Conservation (phyloP, 2,797 vertebrate genomes). For the Zenarchopterus dispar region DNA sequence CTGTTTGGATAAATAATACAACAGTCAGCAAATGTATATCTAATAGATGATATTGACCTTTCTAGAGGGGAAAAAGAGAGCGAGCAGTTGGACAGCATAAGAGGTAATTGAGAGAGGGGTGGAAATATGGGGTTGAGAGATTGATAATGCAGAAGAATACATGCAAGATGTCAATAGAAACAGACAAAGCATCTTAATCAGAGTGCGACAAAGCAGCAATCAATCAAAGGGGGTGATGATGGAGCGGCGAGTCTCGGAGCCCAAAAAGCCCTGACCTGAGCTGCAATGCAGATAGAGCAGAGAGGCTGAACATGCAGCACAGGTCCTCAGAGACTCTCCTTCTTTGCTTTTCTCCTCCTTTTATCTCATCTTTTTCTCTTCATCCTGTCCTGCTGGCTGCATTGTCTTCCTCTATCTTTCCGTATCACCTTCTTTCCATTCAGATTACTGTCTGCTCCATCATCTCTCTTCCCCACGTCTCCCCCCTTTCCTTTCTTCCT, state of each 20-base stretch:
- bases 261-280: slow-evolving; percentile 63
- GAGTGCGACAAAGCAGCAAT: slow-evolving; percentile 61
- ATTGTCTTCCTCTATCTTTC: slow-evolving; percentile 27
- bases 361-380: slow-evolving; percentile 12
- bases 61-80: slow-evolving; percentile 44
- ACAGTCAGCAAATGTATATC: slow-evolving; percentile 81
- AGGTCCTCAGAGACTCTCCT: slow-evolving; percentile 43
- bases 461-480: slow-evolving; percentile 29
- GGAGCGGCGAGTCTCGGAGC: slow-evolving; percentile 32
- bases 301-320: not conserved
- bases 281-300: slow-evolving; percentile 64
- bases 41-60: slow-evolving; percentile 85
- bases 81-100: slow-evolving; percentile 6
- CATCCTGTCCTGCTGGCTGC: slow-evolving; percentile 25
- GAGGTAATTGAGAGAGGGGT: not conserved
- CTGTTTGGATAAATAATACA: slow-evolving; percentile 80
- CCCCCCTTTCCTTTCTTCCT: slow-evolving; percentile 43
- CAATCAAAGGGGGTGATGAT: slow-evolving; percentile 59
- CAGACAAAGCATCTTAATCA: slow-evolving; percentile 74
- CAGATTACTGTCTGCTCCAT: slow-evolving; percentile 59
- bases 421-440: slow-evolving; percentile 52
- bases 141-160: slow-evolving; percentile 38
- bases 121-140: slow-evolving; percentile 7
- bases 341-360: slow-evolving; percentile 14
- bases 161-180: slow-evolving; percentile 59